Base-by-base conservation (phyloP, 2,113 vertebrate genomes). In the Vanacampus margaritifer region DNA sequence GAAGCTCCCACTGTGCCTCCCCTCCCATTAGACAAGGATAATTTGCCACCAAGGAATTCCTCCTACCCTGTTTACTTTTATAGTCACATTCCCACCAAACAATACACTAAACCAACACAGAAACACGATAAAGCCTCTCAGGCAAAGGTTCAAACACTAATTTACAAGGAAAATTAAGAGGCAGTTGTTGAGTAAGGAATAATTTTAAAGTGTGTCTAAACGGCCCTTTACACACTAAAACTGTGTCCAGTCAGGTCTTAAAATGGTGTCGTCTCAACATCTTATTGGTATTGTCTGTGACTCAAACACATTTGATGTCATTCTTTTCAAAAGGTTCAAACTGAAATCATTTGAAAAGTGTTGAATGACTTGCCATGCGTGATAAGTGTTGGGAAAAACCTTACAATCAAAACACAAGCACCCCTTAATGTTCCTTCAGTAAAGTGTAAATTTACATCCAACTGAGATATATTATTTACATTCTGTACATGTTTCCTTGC, bases 11-110 rank as follows among this genome's bases (percentile, higher is more conserved):
- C 75, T 79, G 32, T 57, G 21, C 59, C 45, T 50, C 77, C 72
- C 65, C 72, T 71, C 84, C 79, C 80, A 88, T 89, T 89, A 89
- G 82, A 68, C 81, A 87, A 61, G 67, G 81, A 75, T 86, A 80
- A 90, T 90, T 90, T 86, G 69, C 74, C 81, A 73, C 80, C 35
- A 71, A 78, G 67, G 74, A 85, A 85, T 87, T 85, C 66, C 73
- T 84, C 68, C 78, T 78, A 65, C 74, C 78, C 76, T 79, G 75
- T 82, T 63, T 43, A 60, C 58, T 28, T 90, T 86, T 84, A 89
- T 71, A 83, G 72, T 75, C 78, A 70, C 73, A 76, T 88, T 86
- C 78, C 81, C 72, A 69, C 61, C 65, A 67, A 78, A 74, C 67
- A 67, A 56, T 77, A 68, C 73, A 65, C 74, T 87, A 21, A 51